A percentile compares a stretch with the other conserved stretches of the same genome.
Conservation (phyloP, 2,797 vertebrate genomes). For the Chanos chanos region DNA sequence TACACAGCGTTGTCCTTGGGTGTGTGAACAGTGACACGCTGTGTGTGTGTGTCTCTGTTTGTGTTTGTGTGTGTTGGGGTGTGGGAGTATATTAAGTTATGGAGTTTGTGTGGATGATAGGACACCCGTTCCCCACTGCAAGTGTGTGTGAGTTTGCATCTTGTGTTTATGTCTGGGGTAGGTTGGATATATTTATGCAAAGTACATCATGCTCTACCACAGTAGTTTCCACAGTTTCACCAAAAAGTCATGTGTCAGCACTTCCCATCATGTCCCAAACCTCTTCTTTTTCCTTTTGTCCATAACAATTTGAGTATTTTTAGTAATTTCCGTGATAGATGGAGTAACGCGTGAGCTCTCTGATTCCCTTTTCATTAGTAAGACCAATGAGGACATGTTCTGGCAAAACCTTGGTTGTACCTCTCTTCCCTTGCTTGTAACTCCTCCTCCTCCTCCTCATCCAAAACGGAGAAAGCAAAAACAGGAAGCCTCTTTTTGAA, state of each 20-base stretch:
- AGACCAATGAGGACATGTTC: too few relatives aligned
- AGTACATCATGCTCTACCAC: too few relatives aligned
- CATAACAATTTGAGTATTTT: too few relatives aligned
- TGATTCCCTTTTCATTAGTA: too few relatives aligned
- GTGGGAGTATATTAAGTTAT: neutral
- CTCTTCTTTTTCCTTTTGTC: too few relatives aligned
- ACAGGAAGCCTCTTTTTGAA: conserved; percentile 14
- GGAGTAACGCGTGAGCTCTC: too few relatives aligned
- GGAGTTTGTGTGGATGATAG: neutral
- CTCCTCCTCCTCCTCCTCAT: too few relatives aligned
- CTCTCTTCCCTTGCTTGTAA: neutral
- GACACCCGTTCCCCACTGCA: conserved; percentile 2
- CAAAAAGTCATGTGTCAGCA: too few relatives aligned
- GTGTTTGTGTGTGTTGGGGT: neutral
- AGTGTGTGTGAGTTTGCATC: conserved; percentile 20
- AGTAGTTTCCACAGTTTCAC: too few relatives aligned
- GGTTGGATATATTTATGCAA: neutral
- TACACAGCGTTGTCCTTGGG: neutral
- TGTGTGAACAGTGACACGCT: neutral
- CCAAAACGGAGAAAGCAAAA: neutral
- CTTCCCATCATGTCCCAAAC: too few relatives aligned
- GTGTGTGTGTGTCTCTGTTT: neutral
- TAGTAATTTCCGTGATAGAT: too few relatives aligned
- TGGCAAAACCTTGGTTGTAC: too few relatives aligned
- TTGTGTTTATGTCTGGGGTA: neutral